Evolutionary conservation across 1,140 invertebrate species (phyloP).

Genomic region (Rhynchophorus ferrugineus): DNA sequence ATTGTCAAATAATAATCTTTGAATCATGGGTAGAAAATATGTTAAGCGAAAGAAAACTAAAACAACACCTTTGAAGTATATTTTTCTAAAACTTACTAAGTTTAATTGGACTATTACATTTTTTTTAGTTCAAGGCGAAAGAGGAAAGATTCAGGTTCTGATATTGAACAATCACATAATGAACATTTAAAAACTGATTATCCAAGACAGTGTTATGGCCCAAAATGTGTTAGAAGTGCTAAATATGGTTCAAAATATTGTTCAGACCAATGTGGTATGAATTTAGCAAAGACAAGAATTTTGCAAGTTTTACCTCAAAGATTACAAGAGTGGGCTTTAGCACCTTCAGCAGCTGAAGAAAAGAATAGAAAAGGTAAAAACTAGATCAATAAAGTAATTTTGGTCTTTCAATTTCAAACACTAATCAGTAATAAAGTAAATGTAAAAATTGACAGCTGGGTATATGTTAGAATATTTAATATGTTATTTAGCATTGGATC

Average conservation of each 20-base stretch:
- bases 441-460: too few species aligned
- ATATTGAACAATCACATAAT: constrained; percentile 31
- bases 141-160: constrained; percentile 36
- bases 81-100: too few species aligned
- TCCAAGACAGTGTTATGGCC: constrained; percentile 84
- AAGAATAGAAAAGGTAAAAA: constrained; percentile 59
- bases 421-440: too few species aligned
- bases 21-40: too few species aligned
- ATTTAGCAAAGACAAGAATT: constrained; percentile 78
- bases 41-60: too few species aligned
- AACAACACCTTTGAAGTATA: too few species aligned
- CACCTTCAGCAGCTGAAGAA: constrained; percentile 80
- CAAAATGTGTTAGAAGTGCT: constrained; percentile 72
- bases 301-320: constrained; percentile 81
- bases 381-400: too few species aligned
- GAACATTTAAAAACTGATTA: constrained; percentile 37
- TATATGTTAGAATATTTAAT: too few species aligned
- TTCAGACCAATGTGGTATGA: constrained; percentile 86
- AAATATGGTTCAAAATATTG: constrained; percentile 89
- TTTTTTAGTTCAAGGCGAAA: constrained; percentile 30
- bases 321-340: constrained; percentile 92
- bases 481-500: constrained; percentile 67
- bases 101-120: too few species aligned
- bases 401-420: too few species aligned
- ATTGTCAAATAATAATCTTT: too few species aligned